phyloP scores from a whole-genome alignment of 2,888 invertebrate species.

The Dicycla oo region DNA sequence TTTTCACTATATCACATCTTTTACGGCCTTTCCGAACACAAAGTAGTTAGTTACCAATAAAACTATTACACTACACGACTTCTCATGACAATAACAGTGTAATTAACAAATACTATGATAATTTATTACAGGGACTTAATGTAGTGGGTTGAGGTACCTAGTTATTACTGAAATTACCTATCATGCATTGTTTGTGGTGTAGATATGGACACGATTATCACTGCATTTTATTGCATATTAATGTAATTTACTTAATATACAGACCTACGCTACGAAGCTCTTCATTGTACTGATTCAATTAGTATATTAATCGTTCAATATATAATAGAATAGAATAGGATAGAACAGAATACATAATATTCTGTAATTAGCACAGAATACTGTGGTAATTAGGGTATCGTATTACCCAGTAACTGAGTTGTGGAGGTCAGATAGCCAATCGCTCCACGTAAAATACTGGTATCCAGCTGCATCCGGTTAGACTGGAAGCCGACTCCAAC shows the following conservation, averaged over 20 bases:
- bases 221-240: conserved; percentile 17
- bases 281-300: background rate
- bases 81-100: conserved; percentile 25
- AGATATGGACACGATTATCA: conserved; percentile 14
- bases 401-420: too few species aligned
- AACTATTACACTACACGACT: conserved; percentile 25
- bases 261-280: conserved; percentile 3
- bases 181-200: conserved; percentile 22
- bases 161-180: conserved; percentile 21
- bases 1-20: conserved; percentile 23
- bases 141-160: conserved; percentile 37
- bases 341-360: too few species aligned
- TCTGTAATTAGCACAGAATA: too few species aligned
- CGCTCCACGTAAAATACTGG: too few species aligned
- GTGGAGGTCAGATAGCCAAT: too few species aligned
- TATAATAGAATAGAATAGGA: too few species aligned
- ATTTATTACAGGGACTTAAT: conserved; percentile 44
- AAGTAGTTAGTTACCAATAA: conserved; percentile 27
- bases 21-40: conserved; percentile 22
- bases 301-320: background rate
- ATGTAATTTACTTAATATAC: background rate
- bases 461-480: too few species aligned
- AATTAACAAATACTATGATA: conserved; percentile 24
- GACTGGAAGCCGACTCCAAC: too few species aligned
- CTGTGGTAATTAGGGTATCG: too few species aligned